Percentiles rank a stretch among this genome's conserved stretches.
These are phyloP conservation scores for Erannis defoliaria DNA, from an alignment of 2,888 invertebrate genomes.

Conservation along the genomic window DNA sequence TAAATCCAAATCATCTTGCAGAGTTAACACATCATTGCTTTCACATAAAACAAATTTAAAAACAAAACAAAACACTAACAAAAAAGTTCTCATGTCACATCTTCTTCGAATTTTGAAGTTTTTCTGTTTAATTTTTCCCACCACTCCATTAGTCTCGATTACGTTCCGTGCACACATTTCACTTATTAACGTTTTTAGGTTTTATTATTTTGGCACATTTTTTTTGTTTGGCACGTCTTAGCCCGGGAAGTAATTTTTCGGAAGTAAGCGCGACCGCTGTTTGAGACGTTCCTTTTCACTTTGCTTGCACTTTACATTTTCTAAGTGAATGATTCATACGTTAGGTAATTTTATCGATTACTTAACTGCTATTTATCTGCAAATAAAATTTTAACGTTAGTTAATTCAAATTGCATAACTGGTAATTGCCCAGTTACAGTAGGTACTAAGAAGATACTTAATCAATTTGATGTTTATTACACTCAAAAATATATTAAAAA, in stretches of 20 bases:
- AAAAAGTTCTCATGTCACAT: conserved; percentile 51
- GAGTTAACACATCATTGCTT: conserved; percentile 77
- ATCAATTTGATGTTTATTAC: neutral
- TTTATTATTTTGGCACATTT: conserved; percentile 53
- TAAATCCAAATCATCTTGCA: conserved; percentile 75
- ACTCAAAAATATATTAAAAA: too few species aligned
- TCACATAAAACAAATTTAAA: conserved; percentile 62
- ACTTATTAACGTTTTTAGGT: conserved; percentile 48
- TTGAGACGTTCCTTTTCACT: conserved; percentile 75
- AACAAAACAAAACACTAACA: conserved; percentile 57
- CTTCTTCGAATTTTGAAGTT: conserved; percentile 75
- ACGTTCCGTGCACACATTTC: conserved; percentile 60
- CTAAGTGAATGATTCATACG: conserved; percentile 42
- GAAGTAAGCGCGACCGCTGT: conserved; percentile 69
- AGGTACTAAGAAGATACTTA: too few species aligned
- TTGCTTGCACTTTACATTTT: conserved; percentile 59
- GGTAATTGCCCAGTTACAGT: neutral
- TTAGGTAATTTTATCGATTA: conserved; percentile 44
- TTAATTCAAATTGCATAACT: conserved; percentile 35
- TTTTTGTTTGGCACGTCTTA: conserved; percentile 62
- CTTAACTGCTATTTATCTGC: conserved; percentile 41
- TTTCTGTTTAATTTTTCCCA: conserved; percentile 64
- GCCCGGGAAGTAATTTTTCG: conserved; percentile 70
- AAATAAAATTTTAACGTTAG: conserved; percentile 43
- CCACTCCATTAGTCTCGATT: conserved; percentile 60